A percentile compares a stretch with the other conserved stretches of the same genome.
These are phyloP conservation scores for Mystacornis crossleyi DNA, from an alignment of 2,113 vertebrate genomes.

Conservation along the genomic window DNA sequence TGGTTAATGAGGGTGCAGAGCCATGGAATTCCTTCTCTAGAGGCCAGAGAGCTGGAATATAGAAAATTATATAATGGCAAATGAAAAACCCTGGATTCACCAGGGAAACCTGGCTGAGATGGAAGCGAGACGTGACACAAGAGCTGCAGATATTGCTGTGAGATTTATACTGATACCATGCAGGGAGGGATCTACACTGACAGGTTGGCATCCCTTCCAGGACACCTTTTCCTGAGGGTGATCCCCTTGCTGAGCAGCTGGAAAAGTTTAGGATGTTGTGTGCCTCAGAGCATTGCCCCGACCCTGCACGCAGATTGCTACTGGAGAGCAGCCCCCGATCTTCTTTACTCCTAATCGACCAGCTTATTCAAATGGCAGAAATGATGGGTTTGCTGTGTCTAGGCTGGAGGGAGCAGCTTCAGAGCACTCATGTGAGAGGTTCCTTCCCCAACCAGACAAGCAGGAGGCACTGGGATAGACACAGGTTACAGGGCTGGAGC, in stretches of 20 bases:
- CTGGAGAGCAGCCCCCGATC: not conserved
- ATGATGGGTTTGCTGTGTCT: not conserved
- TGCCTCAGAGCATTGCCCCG: not conserved
- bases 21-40: not conserved
- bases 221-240: rapidly evolving
- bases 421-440: not conserved
- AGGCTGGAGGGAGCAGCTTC: not conserved
- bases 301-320: not conserved
- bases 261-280: rapidly evolving
- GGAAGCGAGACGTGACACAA: not conserved
- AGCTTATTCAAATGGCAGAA: not conserved
- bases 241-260: not conserved
- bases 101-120: not conserved
- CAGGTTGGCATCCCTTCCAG: not conserved
- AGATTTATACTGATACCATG: rapidly evolving
- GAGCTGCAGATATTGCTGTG: not conserved
- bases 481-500: not conserved
- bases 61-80: not conserved
- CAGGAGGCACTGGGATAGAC: not conserved
- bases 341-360: not conserved
- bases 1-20: not conserved
- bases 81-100: not conserved
- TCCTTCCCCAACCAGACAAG: not conserved
- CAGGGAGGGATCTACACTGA: not conserved
- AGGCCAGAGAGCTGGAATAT: not conserved